Percentiles rank a stretch among this genome's conserved stretches.
These are phyloP conservation scores for Peribatodes rhomboidaria DNA, from an alignment of 2,888 invertebrate species.

Conservation along the genomic window DNA sequence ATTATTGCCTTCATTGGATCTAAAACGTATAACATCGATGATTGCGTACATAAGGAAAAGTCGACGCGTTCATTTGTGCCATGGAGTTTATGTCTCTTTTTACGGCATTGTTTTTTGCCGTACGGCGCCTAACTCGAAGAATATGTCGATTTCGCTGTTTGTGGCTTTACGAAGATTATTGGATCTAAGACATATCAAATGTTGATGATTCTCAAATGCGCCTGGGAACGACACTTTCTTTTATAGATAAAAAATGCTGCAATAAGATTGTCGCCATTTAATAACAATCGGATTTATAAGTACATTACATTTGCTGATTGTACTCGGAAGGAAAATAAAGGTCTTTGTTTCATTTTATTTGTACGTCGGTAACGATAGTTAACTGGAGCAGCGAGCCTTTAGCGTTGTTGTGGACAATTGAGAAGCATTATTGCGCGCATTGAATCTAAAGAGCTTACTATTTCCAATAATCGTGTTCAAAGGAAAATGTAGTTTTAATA, in stretches of 20 bases:
- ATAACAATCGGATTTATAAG: background rate
- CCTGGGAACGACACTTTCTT: conserved; percentile 3
- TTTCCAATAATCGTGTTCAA: background rate
- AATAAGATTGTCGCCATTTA: conserved; percentile 4
- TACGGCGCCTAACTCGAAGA: conserved; percentile 8
- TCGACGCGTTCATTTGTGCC: conserved; percentile 23
- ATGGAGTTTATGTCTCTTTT: conserved; percentile 15
- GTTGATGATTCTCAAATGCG: conserved; percentile 11
- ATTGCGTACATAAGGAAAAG: conserved; percentile 30
- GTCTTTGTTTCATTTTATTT: conserved; percentile 21
- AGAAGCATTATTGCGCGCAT: conserved; percentile 10
- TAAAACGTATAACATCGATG: conserved; percentile 26
- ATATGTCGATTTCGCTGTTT: conserved; percentile 18
- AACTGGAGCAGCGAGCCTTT: conserved; percentile 6
- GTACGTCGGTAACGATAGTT: conserved; percentile 6
- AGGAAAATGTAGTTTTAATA: background rate
- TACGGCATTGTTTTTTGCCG: conserved; percentile 25
- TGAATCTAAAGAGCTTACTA: conserved; percentile 9
- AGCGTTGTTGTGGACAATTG: background rate
- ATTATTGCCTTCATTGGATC: conserved; percentile 25
- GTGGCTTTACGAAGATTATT: conserved; percentile 6
- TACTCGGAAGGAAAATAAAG: conserved; percentile 15
- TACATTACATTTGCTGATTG: conserved; percentile 14
- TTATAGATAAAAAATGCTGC: background rate
- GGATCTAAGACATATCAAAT: conserved; percentile 23